Evolutionary conservation across 2,797 vertebrate species (phyloP).

Genomic region (Strix occidentalis): DNA sequence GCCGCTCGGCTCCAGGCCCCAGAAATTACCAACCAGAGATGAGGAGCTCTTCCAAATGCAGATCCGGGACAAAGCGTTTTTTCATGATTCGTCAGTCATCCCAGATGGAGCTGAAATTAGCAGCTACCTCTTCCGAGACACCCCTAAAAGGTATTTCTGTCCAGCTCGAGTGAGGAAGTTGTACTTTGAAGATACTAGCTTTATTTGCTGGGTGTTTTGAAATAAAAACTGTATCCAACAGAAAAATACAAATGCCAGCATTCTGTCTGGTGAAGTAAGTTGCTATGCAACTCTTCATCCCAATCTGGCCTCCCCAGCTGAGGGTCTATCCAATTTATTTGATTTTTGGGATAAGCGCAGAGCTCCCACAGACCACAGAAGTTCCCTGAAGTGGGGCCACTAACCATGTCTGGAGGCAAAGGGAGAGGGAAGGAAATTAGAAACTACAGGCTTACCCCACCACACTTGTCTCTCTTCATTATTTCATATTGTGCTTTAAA

Average conservation of each 20-base stretch:
- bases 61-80: constrained; percentile 91
- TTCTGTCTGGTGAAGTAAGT: neutral
- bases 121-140: constrained; percentile 95
- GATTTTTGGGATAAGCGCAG: neutral
- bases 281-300: neutral
- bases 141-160: constrained; percentile 88
- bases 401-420: neutral
- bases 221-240: neutral
- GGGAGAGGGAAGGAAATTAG: neutral
- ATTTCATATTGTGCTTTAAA: neutral
- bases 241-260: neutral
- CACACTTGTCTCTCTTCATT: neutral
- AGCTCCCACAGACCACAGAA: neutral
- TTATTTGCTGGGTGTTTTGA: neutral
- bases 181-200: neutral
- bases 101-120: constrained; percentile 97
- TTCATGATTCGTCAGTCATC: constrained; percentile 92
- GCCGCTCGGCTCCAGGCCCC: constrained; percentile 76
- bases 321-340: neutral
- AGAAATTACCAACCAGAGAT: constrained; percentile 96
- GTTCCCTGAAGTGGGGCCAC: neutral
- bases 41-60: constrained; percentile 99
- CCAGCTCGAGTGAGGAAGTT: neutral
- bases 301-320: neutral
- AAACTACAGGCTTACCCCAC: neutral